Evolutionary conservation across 1,140 invertebrate species (phyloP), one percentile per base, ranked within the genome.

Genomic region (Nilaparvata lugens): DNA sequence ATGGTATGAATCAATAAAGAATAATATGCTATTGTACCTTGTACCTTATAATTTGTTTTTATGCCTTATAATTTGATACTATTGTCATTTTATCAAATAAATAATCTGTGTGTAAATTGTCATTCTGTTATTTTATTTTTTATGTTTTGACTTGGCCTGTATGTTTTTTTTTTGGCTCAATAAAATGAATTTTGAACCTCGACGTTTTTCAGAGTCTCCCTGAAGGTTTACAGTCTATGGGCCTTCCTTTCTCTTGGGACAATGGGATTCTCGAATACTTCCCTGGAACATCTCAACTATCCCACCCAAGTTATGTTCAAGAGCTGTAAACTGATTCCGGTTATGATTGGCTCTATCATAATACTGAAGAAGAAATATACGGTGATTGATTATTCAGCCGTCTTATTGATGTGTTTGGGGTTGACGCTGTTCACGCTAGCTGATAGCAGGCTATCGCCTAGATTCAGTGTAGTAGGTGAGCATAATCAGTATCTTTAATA

Each of bases 251-350:
- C 94, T 0, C 78, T 97, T 5, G 91, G 91, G 0, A 97, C 95
- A 11, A 98, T 98, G 92, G 93, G 93, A 1, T 83, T 97, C 66
- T 97, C 94, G 2, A 97, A 98, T 76, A 84, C 93, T 11, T 94
- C 93, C 5, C 76, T 97, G n/a, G 93, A 89, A 43, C 96, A 96
- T 74, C 76, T 98, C 0, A 98, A 97, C 74, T 98, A 97, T 75
- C 94, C 95, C 18, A 95, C 91, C 1, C 82, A 84, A 74, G 84
- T 95, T n/a, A 93, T 95, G 66, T 95, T 95, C 71, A 95, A 95
- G 75, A 96, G 93, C 71, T 98, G 95, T 71, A 98, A 98, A 76
- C 78, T 98, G 0, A 94, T 97, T 67, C 95, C 95, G 2, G 94
- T 97, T 0, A 80, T 97, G 66, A 83, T 95, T 62, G 94, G 94